Evolutionary conservation across 2,113 vertebrate genomes (phyloP), one percentile per base, ranked within the genome.

Genomic region (Pimephales promelas): DNA sequence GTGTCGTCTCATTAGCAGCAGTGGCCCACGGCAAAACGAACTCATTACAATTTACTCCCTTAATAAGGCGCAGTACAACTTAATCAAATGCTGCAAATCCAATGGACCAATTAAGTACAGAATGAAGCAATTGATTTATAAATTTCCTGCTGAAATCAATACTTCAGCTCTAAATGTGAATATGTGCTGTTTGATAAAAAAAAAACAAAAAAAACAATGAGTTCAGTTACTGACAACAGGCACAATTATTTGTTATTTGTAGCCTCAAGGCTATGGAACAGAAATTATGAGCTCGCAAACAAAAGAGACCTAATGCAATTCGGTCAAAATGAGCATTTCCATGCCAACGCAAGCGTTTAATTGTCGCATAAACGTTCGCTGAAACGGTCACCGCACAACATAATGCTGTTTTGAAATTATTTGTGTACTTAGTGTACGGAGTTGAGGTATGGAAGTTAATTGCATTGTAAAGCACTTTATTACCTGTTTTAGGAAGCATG

Each of bases 21-120:
- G 52, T 79, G 68, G 83, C 76, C 77, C 56, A 81, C 56, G 77
- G 56, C 76, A 72, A 61, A 74, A 71, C n/a, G 10, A 62, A 62
- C 83, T 85, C 83, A 85, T 85, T 85, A 85, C 34, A 85, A 81
- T 79, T 85, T 74, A 40, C 68, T 73, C 40, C 47, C 77, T 74
- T 85, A 85, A 85, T 81, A 80, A 78, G 79, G 34, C 52, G 18
- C 56, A 85, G 59, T 74, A 66, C 83, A 85, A 74, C 83, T 80
- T 85, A 85, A 85, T 85, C 83, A 85, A 85, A 85, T 81, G 28
- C 83, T 85, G 77, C 56, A 40, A 85, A 85, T 85, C 68, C 83
- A 85, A 85, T 81, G 66, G 54, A 74, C 77, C 77, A 81, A 85
- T 85, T 85, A 85, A 74, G 70, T 73, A 28, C 57, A 73, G 18